Percentiles rank a stretch among this genome's conserved stretches.
Evolutionary conservation across 2,888 invertebrate species (phyloP).

Genomic region (Saturnia pavonia): DNA sequence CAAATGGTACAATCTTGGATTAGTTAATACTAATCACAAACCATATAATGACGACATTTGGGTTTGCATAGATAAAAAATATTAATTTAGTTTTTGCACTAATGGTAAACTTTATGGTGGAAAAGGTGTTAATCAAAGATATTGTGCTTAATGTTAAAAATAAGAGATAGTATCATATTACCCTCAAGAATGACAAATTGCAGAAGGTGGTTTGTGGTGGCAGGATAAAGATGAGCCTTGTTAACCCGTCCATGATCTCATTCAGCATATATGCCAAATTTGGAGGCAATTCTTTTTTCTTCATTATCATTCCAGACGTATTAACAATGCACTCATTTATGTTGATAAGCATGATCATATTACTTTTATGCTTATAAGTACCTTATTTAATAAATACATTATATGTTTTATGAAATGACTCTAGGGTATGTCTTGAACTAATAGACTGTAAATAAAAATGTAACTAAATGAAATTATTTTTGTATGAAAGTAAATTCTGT

Average conservation of each 20-base stretch:
- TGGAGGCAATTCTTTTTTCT: too few species aligned
- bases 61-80: not conserved
- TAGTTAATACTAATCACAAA: not conserved
- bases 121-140: not conserved
- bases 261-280: too few species aligned
- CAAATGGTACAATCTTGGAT: constrained; percentile 6
- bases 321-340: not conserved
- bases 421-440: too few species aligned
- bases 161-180: not conserved
- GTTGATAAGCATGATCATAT: not conserved
- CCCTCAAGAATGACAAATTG: not conserved
- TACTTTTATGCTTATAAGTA: too few species aligned
- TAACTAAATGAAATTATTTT: not conserved
- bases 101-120: not conserved
- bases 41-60: not conserved
- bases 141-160: not conserved
- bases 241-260: too few species aligned
- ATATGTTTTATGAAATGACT: too few species aligned
- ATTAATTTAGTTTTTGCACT: not conserved
- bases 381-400: too few species aligned
- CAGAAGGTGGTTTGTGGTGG: not conserved
- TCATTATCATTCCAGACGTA: too few species aligned
- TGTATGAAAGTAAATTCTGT: not conserved
- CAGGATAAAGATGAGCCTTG: not conserved
- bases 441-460: not conserved